Evolutionary conservation across 2,113 vertebrate genomes (phyloP), one percentile per base, ranked within the genome.

Genomic region (Xiphophorus maculatus): DNA sequence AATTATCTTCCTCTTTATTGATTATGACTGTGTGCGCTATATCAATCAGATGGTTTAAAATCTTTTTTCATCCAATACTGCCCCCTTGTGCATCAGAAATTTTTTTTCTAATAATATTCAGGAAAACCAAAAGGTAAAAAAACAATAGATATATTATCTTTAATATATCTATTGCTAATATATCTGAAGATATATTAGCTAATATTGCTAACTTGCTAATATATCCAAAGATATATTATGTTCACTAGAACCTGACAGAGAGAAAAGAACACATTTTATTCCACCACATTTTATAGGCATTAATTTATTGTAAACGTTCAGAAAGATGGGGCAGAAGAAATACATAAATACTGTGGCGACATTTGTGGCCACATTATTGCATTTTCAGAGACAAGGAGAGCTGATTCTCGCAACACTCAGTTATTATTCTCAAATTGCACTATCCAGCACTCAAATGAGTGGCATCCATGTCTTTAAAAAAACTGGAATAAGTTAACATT

Each of bases 291-390:
- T 91, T 87, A 94, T 90, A 95, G 88, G 74, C 27, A 94, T 89
- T 91, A 91, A 91, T 98, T 98, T 96, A 98, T 96, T 98, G 94
- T 95, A 97, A 96, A 95, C 94, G 81, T 93, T 89, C 92, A 75
- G 94, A 95, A 96, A 94, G 90, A 93, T 89, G 90, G 90, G 91
- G 91, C 92, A 92, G 93, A 89, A 86, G 94, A 91, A 93, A 95
- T 84, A 93, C 91, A 81, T 48, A 88, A 69, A 76, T 33, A 25
- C 65, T 63, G 76, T 64, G 33, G 54, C 62, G 69, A 44, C 48
- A 10, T 44, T 66, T 42, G 30, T 40, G 69, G 42, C 30, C 44
- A 74, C 25, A 44, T 72, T 51, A 58, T 70, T 84, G 81, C 71
- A 74, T 74, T 17, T 83, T 81, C 54, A 72, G 48, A 5, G 3